Evolutionary conservation across 30 jellyfish, hydroid and myxozoan species (phyloP), one percentile per base, ranked within the genome.

Genomic region (Cassiopea andromeda): DNA sequence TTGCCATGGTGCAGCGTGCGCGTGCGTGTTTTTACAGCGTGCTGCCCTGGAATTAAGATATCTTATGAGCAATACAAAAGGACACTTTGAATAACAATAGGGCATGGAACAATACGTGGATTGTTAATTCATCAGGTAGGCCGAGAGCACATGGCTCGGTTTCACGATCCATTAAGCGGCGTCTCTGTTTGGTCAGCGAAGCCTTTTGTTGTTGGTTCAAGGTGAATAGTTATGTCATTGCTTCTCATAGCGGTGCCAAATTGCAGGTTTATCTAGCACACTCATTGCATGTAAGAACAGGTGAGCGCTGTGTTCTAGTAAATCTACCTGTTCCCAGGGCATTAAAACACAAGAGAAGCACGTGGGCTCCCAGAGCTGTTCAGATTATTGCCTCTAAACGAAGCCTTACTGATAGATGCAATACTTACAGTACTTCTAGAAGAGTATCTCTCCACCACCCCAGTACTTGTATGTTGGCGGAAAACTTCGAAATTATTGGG

Each of bases 1-100:
- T 82, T 19, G 50, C 89, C 81, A 89, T 69, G 88, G 92, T 78
- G 77, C 87, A 78, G 90, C 87, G 97, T 89, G 90, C 92, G 60
- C 5, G 69, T 43, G 92, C 76, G 92, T 81, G 97, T 73, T 81
- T 27, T 68, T 14, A 19, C 81, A 46, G 72, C 92, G 91, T 89
- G 97, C 75, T 82, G 85, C 89, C 82, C 97, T 73, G 97, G 94
- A 89, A 77, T 68, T 77, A 76, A 45, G 77, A 43, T 80, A n/a
- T 47, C 76, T 46, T 45, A 61, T 75, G 94, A 61, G 47, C 10
- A 43, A 4, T 60, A 87, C 94, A 87, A 87, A 74, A 75, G 94
- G 16, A 14, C n/a, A 50, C 10, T 67, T 80, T 71, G 48, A 7
- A 61, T 1, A 70, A 76, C 89, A 87, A 77, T 60, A 67, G 84